Evolutionary conservation across 2,888 invertebrate genomes (phyloP), one percentile per base, ranked within the genome.

Genomic region (Anorthoa munda): DNA sequence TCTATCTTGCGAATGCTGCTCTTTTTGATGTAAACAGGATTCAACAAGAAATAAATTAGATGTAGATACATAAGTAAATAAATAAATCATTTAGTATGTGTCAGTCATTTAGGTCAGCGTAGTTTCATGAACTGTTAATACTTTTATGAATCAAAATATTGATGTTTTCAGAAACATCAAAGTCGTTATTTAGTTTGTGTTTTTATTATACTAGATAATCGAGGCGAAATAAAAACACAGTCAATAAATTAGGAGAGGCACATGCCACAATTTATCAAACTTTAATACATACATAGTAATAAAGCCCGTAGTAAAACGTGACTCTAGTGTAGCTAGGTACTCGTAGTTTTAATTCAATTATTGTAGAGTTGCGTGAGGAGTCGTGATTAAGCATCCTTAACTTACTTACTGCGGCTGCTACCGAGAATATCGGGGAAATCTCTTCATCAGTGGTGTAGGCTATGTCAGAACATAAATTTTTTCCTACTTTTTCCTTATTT

Each of bases 281-380:
- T 31, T 26, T 21, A 51, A n/a, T 18, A 46, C 13, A 55, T 46
- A 55, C 39, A n/a, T n/a, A n/a, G 18, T 50, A 46, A 45, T 31
- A 56, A 71, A 53, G 39, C 26, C n/a, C 13, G 46, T 31, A 48
- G 46, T 45, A 60, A 53, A 72, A 58, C 51, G 64, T 66, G 39
- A 74, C 67, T 60, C 71, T n/a, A 59, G 51, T 45, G 67, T 59
- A 48, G 59, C 15, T 23, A 39, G 4, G 17, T 45, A 45, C 53
- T 61, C 45, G 21, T 55, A n/a, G 67, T 61, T 72, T 72, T 70
- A 69, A 77, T 72, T 68, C 23, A 68, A 64, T 63, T 82, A 84
- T 68, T 68, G 46, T 66, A 51, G 60, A 69, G 72, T 82, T 79
- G 79, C 85, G 83, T 85, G 85, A 68, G 66, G 17, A 64, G 23